phyloP scores from a whole-genome alignment of 2,888 invertebrate genomes.

The Theodoxus fluviatilis region DNA sequence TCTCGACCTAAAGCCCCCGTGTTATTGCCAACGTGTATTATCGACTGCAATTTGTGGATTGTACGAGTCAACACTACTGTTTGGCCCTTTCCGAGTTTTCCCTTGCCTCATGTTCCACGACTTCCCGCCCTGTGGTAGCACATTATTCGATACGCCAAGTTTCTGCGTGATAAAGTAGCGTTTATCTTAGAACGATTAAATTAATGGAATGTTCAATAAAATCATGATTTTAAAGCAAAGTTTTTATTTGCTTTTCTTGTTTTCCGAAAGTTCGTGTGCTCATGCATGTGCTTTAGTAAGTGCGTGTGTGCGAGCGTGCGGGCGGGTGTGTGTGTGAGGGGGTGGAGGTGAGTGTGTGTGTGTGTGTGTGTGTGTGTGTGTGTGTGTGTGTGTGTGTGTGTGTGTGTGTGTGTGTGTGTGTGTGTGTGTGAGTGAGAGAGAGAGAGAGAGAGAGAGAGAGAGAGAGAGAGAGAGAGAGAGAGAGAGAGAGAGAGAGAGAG shows the following conservation, averaged over 20 bases:
- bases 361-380: background rate
- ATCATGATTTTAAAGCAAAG: too few relatives aligned
- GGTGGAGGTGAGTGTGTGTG: constrained; percentile 12
- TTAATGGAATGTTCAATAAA: too few relatives aligned
- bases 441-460: background rate
- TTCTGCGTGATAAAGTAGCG: too few relatives aligned
- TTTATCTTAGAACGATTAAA: too few relatives aligned
- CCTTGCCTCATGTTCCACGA: too few relatives aligned
- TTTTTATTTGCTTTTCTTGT: background rate
- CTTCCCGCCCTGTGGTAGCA: too few relatives aligned
- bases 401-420: constrained; percentile 14
- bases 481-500: constrained; percentile 16
- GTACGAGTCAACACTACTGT: too few relatives aligned
- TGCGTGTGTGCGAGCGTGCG: constrained; percentile 6
- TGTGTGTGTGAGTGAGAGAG: constrained; percentile 8
- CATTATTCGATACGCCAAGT: too few relatives aligned
- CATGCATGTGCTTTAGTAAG: background rate
- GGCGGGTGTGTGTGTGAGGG: constrained; percentile 12
- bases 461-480: constrained; percentile 13
- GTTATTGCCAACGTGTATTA: too few relatives aligned
- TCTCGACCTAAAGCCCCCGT: too few relatives aligned
- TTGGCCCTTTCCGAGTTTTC: too few relatives aligned
- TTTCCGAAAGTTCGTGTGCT: background rate
- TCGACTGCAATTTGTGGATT: too few relatives aligned
- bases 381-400: constrained; percentile 10